Conservation (phyloP, 2,888 invertebrate genomes). For the Lamellibrachia columna region DNA sequence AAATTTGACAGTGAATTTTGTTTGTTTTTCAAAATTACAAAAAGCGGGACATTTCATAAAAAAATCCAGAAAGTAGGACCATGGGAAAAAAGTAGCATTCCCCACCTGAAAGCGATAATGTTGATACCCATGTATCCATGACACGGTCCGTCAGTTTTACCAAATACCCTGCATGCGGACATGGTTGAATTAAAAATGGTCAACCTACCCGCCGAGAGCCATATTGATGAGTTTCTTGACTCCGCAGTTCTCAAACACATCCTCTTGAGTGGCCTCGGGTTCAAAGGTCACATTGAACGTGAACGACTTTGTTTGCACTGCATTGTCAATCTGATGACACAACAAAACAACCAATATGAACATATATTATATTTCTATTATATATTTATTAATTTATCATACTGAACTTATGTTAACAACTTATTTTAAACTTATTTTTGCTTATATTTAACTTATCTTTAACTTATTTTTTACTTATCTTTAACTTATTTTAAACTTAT, state of each 20-base stretch:
- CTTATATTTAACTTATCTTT: no score
- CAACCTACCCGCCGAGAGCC: constrained; percentile 82
- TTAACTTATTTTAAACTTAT: no score
- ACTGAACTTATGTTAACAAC: neutral
- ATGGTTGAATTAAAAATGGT: neutral
- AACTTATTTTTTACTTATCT: no score
- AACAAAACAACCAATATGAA: constrained; percentile 22
- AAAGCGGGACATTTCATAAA: no score
- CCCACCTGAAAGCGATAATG: no score
- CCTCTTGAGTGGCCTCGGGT: constrained; percentile 84
- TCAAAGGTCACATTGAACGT: constrained; percentile 95
- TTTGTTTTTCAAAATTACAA: no score
- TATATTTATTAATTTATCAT: neutral
- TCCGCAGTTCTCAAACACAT: constrained; percentile 89
- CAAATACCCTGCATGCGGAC: neutral
- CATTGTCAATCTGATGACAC: constrained; percentile 66
- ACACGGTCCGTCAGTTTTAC: no score
- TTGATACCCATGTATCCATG: no score
- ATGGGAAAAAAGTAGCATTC: no score
- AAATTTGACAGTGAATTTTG: no score
- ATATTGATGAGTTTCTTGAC: constrained; percentile 90
- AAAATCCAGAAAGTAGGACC: no score
- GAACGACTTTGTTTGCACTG: constrained; percentile 75
- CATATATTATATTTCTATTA: neutral
- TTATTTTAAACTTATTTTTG: no score